Evolutionary conservation across 2,113 vertebrate genomes (phyloP), one percentile per base, ranked within the genome.

Genomic region (Pedionomus torquatus): DNA sequence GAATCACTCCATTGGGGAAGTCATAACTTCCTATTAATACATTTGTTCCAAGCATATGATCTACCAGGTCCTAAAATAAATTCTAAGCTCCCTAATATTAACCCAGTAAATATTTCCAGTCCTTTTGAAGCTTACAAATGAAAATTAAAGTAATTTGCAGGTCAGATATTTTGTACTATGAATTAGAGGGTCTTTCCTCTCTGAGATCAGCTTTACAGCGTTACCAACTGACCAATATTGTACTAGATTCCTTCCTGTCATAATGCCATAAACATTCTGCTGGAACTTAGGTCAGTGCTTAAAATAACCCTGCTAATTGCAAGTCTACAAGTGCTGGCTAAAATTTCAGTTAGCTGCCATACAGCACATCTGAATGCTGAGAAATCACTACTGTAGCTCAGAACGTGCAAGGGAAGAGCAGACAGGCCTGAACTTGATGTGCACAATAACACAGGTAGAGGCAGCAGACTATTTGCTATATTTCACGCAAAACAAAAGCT

Each of bases 261-360:
- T 89, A 96, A 82, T 87, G 97, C 96, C 96, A 96, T 95, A 97
- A 97, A 95, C 98, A 98, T 98, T 98, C 98, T 98, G 92, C 92
- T 96, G 97, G 96, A 96, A 97, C 97, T 97, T 98, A 98, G 98
- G 97, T 99, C 98, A 99, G 95, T 24, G 96, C 98, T 97, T 94
- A 98, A 99, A 99, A 99, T 99, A 99, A 97, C 98, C 92, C 95
- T 95, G 95, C 97, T 97, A 97, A 97, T 98, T 98, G 96, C 97
- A 97, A 98, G 97, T 89, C 89, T 97, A 81, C 97, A 98, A 98
- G 97, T 98, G 98, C 96, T 57, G 87, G 89, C 86, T 97, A 96
- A 98, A 97, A 97, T 98, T 98, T 98, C 97, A 98, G 97, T 97
- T 97, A 96, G 97, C 90, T 14, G 90, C 93, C 92, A 81, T 84